Evolutionary conservation across 1,140 invertebrate genomes (phyloP).

Genomic region (Olivierus martensii): DNA sequence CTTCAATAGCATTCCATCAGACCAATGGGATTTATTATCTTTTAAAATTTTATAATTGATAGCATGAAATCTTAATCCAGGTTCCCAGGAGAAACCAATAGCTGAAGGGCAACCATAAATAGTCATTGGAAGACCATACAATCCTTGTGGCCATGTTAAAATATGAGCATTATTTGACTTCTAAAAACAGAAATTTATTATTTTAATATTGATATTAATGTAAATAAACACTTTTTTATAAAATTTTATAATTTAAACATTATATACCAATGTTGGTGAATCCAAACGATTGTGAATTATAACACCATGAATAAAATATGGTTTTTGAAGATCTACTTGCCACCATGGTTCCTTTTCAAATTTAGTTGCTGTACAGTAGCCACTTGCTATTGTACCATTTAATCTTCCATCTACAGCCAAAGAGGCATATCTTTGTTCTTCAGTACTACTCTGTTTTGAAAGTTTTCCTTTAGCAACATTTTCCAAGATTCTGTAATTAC

Average conservation of each 20-base stretch:
- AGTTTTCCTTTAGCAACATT: constrained; percentile 22
- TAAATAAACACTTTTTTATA: too few species aligned
- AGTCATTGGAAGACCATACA: constrained; percentile 25
- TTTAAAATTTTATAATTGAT: constrained; percentile 16
- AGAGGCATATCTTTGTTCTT: constrained; percentile 7
- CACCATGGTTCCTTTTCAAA: constrained; percentile 24
- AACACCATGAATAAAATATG: constrained; percentile 19
- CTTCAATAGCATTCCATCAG: constrained; percentile 19
- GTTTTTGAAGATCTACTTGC: constrained; percentile 22
- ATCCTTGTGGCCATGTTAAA: constrained; percentile 21
- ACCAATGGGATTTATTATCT: constrained; percentile 21
- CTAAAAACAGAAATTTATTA: too few species aligned
- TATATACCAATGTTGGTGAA: background rate
- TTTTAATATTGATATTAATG: too few species aligned
- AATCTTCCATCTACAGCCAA: constrained; percentile 18
- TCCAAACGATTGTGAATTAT: constrained; percentile 14
- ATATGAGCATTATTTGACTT: background rate
- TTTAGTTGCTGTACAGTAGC: constrained; percentile 16
- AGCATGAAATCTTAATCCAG: constrained; percentile 18
- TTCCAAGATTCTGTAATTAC: background rate
- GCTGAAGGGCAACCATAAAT: constrained; percentile 21
- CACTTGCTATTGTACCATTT: background rate
- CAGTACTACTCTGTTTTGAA: constrained; percentile 17
- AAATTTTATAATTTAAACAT: too few species aligned
- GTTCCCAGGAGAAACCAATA: constrained; percentile 16